phyloP scores from a whole-genome alignment of 2,888 invertebrate genomes.

The Mimas tiliae region DNA sequence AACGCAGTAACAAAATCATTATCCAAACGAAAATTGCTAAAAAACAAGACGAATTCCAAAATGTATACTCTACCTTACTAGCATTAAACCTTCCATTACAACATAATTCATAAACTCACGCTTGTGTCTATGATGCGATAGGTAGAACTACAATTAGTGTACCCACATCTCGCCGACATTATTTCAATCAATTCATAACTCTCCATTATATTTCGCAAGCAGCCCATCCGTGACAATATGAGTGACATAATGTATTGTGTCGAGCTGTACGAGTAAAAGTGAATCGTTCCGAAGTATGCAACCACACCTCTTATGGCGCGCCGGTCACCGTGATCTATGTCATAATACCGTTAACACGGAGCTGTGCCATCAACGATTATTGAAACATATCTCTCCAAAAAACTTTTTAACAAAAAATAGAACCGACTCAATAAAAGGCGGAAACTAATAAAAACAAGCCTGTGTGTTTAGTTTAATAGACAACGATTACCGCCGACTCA shows the following conservation, averaged over 20 bases:
- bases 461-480: no score
- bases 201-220: slow-evolving; percentile 25
- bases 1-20: background rate
- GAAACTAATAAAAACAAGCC: no score
- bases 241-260: slow-evolving; percentile 63
- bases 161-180: background rate
- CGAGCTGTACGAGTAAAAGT: slow-evolving; percentile 66
- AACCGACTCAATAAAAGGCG: no score
- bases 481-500: no score
- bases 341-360: slow-evolving; percentile 9
- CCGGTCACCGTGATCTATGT: slow-evolving; percentile 23
- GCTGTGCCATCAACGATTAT: background rate
- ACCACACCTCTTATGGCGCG: slow-evolving; percentile 45
- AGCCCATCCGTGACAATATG: slow-evolving; percentile 29
- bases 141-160: background rate
- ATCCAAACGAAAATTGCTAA: background rate
- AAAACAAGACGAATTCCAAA: background rate
- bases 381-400: background rate
- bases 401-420: no score
- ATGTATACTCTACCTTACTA: background rate
- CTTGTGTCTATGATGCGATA: no score
- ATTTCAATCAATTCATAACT: slow-evolving; percentile 10
- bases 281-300: slow-evolving; percentile 46
- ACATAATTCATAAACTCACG: background rate
- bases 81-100: background rate